Evolutionary conservation across 2,888 invertebrate species (phyloP).

Genomic region (Melinaea marsaeus): DNA sequence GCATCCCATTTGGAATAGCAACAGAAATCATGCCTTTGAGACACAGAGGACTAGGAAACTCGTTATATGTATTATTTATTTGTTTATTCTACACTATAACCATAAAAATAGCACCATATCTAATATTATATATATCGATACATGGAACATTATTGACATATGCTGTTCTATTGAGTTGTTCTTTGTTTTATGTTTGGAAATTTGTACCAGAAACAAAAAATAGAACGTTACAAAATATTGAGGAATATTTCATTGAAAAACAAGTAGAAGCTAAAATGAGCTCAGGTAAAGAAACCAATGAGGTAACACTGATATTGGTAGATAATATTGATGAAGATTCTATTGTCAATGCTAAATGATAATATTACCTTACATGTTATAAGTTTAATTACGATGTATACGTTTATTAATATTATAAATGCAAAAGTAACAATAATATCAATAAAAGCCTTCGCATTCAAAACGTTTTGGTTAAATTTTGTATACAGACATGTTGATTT

Average conservation of each 20-base stretch:
- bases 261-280: not conserved
- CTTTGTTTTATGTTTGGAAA: conserved; percentile 21
- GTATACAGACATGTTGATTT: no score
- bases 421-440: no score
- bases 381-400: no score
- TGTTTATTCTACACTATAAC: conserved; percentile 20
- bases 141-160: conserved; percentile 24
- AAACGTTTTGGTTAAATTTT: no score
- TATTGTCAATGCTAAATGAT: conserved; percentile 11
- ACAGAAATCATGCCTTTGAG: conserved; percentile 25
- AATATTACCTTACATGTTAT: conserved; percentile 1
- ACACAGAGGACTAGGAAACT: conserved; percentile 21
- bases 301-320: conserved; percentile 11
- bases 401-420: no score
- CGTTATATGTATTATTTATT: conserved; percentile 23
- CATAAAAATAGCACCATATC: conserved; percentile 24
- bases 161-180: conserved; percentile 18
- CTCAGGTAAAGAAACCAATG: conserved; percentile 5
- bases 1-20: conserved; percentile 22
- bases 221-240: conserved; percentile 25
- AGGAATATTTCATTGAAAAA: conserved; percentile 15
- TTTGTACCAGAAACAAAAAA: conserved; percentile 26
- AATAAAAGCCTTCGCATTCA: no score
- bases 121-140: conserved; percentile 18
- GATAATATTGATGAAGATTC: conserved; percentile 1